Evolutionary conservation across 2,888 invertebrate genomes (phyloP).

Genomic region (Cheilosia vernalis): DNA sequence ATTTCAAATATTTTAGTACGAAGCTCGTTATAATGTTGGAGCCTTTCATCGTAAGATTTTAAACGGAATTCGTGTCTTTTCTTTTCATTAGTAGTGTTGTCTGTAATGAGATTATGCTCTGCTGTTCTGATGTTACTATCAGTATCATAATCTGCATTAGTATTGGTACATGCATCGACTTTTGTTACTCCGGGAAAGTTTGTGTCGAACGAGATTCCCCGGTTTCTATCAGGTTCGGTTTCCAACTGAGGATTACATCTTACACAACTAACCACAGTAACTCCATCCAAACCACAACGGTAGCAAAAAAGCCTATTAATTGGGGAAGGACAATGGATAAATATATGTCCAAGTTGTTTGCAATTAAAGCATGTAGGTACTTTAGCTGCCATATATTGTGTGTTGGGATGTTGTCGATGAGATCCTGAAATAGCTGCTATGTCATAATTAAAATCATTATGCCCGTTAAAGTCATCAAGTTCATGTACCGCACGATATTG

Average conservation of each 20-base stretch:
- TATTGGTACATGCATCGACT: conserved; percentile 6
- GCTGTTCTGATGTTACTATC: not conserved
- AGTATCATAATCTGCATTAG: not conserved
- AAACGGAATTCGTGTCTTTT: not conserved
- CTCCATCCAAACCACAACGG: too few species aligned
- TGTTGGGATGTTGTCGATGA: too few species aligned
- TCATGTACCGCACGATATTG: not conserved
- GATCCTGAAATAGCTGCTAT: too few species aligned
- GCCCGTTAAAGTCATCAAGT: not conserved
- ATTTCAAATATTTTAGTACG: too few species aligned
- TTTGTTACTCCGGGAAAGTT: conserved; percentile 4
- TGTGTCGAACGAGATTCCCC: conserved; percentile 18
- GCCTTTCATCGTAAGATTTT: not conserved
- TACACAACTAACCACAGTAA: not conserved
- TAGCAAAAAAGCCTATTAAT: too few species aligned
- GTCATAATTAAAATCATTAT: not conserved
- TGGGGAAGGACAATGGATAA: too few species aligned
- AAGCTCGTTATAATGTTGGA: too few species aligned
- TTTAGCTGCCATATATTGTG: too few species aligned
- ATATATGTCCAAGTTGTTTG: too few species aligned
- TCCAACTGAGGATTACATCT: not conserved
- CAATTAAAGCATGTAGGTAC: too few species aligned
- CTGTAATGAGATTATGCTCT: not conserved
- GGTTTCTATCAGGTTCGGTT: not conserved
- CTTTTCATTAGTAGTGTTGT: not conserved